Base-by-base conservation (phyloP, 2,888 invertebrate genomes). In the Mimas tiliae region DNA sequence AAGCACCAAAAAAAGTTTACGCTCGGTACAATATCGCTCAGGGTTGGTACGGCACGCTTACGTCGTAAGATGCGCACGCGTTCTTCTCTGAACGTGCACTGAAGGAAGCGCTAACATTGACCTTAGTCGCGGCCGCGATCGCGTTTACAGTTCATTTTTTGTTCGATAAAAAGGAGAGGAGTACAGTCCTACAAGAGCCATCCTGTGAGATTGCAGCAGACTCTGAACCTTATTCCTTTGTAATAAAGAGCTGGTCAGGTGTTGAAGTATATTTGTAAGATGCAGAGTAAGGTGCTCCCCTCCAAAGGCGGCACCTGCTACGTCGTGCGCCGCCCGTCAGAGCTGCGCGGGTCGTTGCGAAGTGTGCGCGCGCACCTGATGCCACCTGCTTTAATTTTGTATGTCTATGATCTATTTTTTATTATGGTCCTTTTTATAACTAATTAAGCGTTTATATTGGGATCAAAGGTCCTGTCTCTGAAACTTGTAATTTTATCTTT, bases 81-180 rank as follows among this genome's bases (percentile, higher is more conserved):
- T 80, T 89, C 88, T 90, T 89, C 89, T 86, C 93, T 89, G 86
- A 91, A 87, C 91, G 91, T 86, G 87, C 89, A 93, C 93, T 93
- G 93, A 93, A 93, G 93, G 93, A 93, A 93, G 93, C 92, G 89
- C 92, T 93, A 93, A 93, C 93, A 93, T 93, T 93, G 93, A 93
- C 93, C 93, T 93, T 93, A 93, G 90, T 87, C 82, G 88, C 91
- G 93, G 93, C 93, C 93, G 93, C 93, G 93, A 93, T 93, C 93
- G 93, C 93, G 91, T 93, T 93, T 93, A 93, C 93, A 93, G 93
- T 93, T 93, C 93, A 93, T 93, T 93, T 93, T 93, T 93, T 93
- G 93, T 91, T 92, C 93, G 91, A 93, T 93, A 93, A 93, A 93
- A 93, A 93, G 93, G 93, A 93, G 93, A 93, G 93, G 91, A 93